Evolutionary conservation across 2,113 vertebrate genomes (phyloP), one percentile per base, ranked within the genome.

Genomic region (Anoura caudifer): DNA sequence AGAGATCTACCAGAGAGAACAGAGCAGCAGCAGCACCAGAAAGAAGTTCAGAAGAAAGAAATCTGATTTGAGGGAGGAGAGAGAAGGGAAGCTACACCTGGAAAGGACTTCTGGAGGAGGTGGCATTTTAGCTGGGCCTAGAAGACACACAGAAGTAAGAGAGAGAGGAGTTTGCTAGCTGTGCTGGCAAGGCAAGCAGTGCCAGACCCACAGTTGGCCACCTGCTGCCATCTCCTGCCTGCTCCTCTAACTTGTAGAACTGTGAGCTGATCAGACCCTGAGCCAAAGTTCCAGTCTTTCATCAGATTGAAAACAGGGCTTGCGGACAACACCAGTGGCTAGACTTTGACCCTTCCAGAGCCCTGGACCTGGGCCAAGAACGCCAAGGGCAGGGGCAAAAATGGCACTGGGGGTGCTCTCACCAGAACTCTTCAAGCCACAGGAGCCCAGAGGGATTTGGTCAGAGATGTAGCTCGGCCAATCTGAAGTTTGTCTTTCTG

Each of bases 401-500:
- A 59, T 3, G 85, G 36, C 61, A 63, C 90, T 85, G 69, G 91
- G 52, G 72, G 54, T 41, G 17, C 86, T 79, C 91, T 91, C 91
- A 20, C 28, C 54, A n/a, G 73, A 75, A 28, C 59, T 5, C 16
- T 50, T 7, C 11, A 14, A 56, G 67, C 20, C 56, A 47, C 54
- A 15, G 5, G 38, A 15, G 69, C 38, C 63, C 45, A 33, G 26
- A 22, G 28, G 54, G 70, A 50, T 81, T 63, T 90, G 88, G 38
- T 89, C 90, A 84, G 87, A 88, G 56, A 28, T 33, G 63, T 83
- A 87, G 89, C 89, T 95, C 86, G 50, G 82, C 79, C 85, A 94
- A 47, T 38, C 45, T 59, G 90, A 93, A 94, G 69, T 94, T 81
- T 91, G 65, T 86, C 91, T 89, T 91, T 91, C 91, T 96, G 89